phyloP scores from a whole-genome alignment of 2,888 invertebrate species.

The Drosophila fungiperda region DNA sequence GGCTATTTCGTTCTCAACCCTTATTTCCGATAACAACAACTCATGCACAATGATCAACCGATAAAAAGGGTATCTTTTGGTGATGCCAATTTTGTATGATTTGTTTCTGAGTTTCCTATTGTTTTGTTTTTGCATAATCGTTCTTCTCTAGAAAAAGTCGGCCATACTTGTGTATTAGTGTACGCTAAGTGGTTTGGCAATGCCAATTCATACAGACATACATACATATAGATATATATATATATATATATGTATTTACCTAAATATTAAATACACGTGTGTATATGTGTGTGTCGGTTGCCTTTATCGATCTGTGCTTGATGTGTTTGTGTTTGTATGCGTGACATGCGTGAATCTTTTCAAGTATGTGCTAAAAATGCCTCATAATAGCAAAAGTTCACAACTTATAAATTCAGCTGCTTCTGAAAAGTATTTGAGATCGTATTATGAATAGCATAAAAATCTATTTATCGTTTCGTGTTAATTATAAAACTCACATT shows the following conservation, averaged over 20 bases:
- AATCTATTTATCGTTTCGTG: not conserved
- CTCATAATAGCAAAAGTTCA: constrained; percentile 43
- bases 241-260: not conserved
- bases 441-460: not conserved
- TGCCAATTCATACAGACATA: constrained; percentile 24
- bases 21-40: not conserved
- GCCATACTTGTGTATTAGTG: constrained; percentile 52
- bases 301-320: constrained; percentile 21
- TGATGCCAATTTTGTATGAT: not conserved
- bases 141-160: constrained; percentile 39
- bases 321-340: not conserved
- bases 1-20: not conserved
- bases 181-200: constrained; percentile 58
- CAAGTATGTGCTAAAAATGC: constrained; percentile 48
- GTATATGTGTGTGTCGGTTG: not conserved
- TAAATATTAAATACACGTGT: constrained; percentile 1
- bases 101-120: constrained; percentile 41
- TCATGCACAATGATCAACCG: not conserved
- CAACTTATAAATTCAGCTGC: constrained; percentile 7
- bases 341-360: constrained; percentile 19
- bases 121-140: constrained; percentile 72
- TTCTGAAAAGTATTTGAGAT: not conserved
- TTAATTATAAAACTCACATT: constrained; percentile 1
- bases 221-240: not conserved
- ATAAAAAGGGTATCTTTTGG: constrained; percentile 1